phyloP scores from a whole-genome alignment of 2,113 vertebrate genomes.

The Azemiops feae region DNA sequence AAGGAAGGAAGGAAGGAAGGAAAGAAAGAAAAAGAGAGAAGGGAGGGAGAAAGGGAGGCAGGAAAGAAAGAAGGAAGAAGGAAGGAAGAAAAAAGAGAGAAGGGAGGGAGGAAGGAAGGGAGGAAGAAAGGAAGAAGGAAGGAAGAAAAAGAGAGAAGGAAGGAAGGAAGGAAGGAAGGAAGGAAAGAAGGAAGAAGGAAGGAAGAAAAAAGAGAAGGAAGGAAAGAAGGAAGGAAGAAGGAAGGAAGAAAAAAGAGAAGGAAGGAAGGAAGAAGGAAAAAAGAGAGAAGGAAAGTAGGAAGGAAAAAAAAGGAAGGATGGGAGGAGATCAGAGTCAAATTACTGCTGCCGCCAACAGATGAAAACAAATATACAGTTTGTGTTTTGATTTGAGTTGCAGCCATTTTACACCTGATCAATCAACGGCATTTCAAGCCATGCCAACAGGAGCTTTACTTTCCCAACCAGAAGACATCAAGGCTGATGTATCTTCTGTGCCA shows the following conservation, averaged over 20 bases:
- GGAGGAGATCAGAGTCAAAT: not conserved
- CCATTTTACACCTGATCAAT: not conserved
- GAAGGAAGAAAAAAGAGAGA: not conserved
- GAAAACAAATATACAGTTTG: not conserved
- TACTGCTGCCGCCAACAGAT: not conserved
- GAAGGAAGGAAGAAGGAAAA: no score
- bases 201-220: not conserved
- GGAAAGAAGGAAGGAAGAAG: rapidly evolving
- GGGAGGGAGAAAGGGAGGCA: not conserved
- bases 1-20: no score
- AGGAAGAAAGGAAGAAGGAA: not conserved
- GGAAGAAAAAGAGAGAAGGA: no score
- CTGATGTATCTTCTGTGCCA: not conserved
- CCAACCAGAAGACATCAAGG: not conserved
- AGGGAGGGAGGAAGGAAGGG: no score
- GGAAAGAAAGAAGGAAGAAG: no score
- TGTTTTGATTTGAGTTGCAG: not conserved
- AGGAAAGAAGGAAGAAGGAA: not conserved
- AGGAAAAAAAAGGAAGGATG: not conserved
- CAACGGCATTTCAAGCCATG: no score
- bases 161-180: not conserved
- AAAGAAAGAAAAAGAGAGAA: not conserved
- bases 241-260: not conserved
- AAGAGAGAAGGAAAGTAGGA: not conserved
- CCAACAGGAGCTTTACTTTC: not conserved